Base-by-base conservation (phyloP, 2,888 invertebrate genomes). In the Steinernema scapterisci region DNA sequence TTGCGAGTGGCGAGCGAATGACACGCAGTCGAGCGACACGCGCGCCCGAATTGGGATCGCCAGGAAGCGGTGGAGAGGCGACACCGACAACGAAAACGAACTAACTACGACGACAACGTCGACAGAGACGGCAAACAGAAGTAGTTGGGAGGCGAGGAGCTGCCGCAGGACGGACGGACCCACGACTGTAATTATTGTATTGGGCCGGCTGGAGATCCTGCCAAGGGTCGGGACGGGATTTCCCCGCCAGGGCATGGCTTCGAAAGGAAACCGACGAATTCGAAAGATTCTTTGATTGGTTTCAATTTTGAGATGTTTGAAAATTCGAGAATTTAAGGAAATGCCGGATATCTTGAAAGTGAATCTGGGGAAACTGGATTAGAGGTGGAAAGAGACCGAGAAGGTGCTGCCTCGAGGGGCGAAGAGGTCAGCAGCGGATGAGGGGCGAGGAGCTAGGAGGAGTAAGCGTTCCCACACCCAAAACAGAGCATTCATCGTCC, bases 41-140 rank as follows among this genome's bases (percentile, higher is more conserved):
- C 63, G 63, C 63, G 63, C 21, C 48, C 63, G 63, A 63, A 63
- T 63, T 63, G 27, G 63, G 63, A 63, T 63, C 63, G 63, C 25
- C 63, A 63, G 63, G 63, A 63, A 63, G 63, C 63, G 63, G 54
- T 54, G 54, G 52, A 52, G 52, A 52, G 52, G 63, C 63, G 63
- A 63, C 63, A 63, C 63, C 63, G 63, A 38, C 38, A 48, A 48
- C 48, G 48, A 63, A 63, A 63, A 63, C 63, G 63, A 63, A 63
- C 54, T 54, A 54, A 54, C 63, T 63, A 63, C 63, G 63, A 25
- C 63, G 63, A 38, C 38, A 38, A 38, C 38, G 38, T 6, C 38
- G 48, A 48, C 54, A 19, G 54, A 54, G 54, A 63, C 63, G 31
- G 63, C 63, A 63, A 63, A 63, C 63, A 63, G 63, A 63, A 63